These are phyloP conservation scores for Neofelis nebulosa DNA, from an alignment of 2,113 vertebrate species.

Conservation along the genomic window DNA sequence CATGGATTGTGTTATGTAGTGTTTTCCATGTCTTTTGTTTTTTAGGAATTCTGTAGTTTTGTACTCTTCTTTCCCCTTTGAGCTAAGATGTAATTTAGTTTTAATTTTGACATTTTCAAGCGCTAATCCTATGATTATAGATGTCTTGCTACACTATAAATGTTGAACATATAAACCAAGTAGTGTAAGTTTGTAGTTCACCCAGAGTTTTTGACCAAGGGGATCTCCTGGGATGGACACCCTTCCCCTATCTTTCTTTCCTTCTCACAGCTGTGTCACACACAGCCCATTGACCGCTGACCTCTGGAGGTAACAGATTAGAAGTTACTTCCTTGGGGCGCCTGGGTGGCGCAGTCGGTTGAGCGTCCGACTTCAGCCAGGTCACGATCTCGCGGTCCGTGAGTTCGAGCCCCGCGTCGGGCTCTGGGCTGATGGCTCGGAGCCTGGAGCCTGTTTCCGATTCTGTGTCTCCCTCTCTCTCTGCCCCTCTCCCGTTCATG, in stretches of 20 bases:
- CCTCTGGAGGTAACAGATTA: neutral
- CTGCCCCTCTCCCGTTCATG: too few species aligned
- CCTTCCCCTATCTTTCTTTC: neutral
- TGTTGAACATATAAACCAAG: neutral
- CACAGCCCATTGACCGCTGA: neutral
- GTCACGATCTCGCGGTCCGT: too few species aligned
- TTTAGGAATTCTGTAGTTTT: neutral
- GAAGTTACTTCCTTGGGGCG: neutral
- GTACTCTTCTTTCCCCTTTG: neutral
- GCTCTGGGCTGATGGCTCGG: too few species aligned
- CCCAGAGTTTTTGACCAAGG: neutral
- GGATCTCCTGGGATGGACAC: neutral
- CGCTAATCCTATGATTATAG: neutral
- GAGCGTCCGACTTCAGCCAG: too few species aligned
- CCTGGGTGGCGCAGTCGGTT: too few species aligned
- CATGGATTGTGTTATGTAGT: neutral
- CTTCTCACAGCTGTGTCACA: fast-evolving
- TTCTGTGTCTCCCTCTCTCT: too few species aligned
- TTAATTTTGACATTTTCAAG: conserved; percentile 24
- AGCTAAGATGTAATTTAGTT: neutral
- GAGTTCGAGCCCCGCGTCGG: too few species aligned
- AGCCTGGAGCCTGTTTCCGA: too few species aligned
- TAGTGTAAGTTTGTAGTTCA: neutral
- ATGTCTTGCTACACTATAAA: neutral
- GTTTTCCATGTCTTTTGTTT: neutral